Base-by-base conservation (phyloP, 2,797 vertebrate genomes). In the Pseudochaenichthys georgianus region DNA sequence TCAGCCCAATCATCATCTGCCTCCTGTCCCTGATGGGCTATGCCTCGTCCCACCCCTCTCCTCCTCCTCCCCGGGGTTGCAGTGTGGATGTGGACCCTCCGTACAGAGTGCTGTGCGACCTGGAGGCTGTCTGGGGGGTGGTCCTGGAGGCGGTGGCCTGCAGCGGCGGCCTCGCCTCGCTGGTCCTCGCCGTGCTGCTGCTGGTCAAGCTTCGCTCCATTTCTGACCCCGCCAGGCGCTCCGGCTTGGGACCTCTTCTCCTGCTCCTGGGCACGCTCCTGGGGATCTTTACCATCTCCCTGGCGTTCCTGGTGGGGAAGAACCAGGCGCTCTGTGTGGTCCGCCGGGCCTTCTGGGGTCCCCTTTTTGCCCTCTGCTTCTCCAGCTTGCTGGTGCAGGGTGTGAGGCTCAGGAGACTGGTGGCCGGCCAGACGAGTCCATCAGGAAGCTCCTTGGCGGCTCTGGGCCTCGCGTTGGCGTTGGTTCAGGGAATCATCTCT, bases 81-180 rank as follows among this genome's bases (percentile, higher is more conserved):
- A 95, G 97, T 4, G 89, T 95, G 80, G 94, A 96, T 21, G 95
- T 99, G 11, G 95, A 96, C 41, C 96, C 95, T 12, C 94, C 96
- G 42, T 99, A 97, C 51, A 85, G 96, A 28, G 94, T 96, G 80
- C 96, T 99, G 82, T 99, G 98, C 1, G 97, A 99, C 93, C 96
- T 99, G 95, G 97, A 99, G 90, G 95, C 97, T 1, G 95, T 96
- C 11, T 99, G 98, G 98, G 98, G 98, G 0, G 96, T 99, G 41
- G 97, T 99, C 1, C 86, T 99, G 92, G 98, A 99, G 92, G 97
- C 97, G 0, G 95, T 97, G 54, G 97, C 98, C 0, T 97, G 97
- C 41, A 95, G 96, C 0, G 98, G 98, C 0, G 96, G 95, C 45
- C 74, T 98, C 54, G 95, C 96, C 17, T 96, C 97, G 0, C 74